Evolutionary conservation across 2,888 invertebrate species (phyloP).

Genomic region (Erebia palarica): DNA sequence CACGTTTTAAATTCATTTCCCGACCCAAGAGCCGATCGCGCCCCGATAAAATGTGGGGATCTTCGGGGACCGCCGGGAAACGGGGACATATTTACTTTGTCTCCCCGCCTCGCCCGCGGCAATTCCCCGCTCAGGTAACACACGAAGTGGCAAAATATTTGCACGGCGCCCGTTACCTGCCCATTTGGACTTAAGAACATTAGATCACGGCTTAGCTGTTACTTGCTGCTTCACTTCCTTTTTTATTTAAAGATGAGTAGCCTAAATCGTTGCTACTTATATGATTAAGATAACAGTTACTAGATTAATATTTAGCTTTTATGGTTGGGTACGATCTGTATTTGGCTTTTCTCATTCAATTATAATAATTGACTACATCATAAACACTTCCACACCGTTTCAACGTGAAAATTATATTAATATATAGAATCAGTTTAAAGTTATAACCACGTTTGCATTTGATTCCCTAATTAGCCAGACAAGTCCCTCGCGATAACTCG

Average conservation of each 20-base stretch:
- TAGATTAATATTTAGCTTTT: background rate
- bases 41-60: slow-evolving; percentile 78
- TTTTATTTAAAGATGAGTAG: background rate
- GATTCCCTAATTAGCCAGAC: slow-evolving; percentile 36
- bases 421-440: slow-evolving; percentile 20
- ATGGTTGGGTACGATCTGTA: background rate
- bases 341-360: background rate
- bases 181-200: slow-evolving; percentile 68
- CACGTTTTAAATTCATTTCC: slow-evolving; percentile 83
- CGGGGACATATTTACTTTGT: slow-evolving; percentile 82
- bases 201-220: slow-evolving; percentile 24
- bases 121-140: slow-evolving; percentile 79
- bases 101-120: slow-evolving; percentile 73
- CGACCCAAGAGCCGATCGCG: slow-evolving; percentile 80
- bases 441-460: slow-evolving; percentile 20
- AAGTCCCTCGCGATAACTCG: slow-evolving; percentile 31
- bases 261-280: background rate
- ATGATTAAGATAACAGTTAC: slow-evolving; percentile 2
- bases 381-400: background rate
- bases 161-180: slow-evolving; percentile 72
- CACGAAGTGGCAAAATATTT: slow-evolving; percentile 80
- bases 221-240: slow-evolving; percentile 9
- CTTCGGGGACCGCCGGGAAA: slow-evolving; percentile 67
- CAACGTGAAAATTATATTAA: background rate
- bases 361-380: background rate